Evolutionary conservation across 2,888 invertebrate species (phyloP).

Genomic region (Drosophila testacea): DNA sequence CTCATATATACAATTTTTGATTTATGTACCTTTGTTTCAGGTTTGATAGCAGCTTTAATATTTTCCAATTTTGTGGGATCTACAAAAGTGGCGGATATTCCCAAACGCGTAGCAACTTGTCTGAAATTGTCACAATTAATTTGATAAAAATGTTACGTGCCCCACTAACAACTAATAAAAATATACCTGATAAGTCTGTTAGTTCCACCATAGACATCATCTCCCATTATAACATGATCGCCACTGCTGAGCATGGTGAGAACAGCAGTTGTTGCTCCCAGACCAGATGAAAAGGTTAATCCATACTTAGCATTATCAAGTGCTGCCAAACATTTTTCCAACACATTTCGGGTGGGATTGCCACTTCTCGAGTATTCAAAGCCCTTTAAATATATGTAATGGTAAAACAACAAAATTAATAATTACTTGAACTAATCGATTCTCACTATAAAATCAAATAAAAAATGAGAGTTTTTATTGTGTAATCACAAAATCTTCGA

Average conservation of each 20-base stretch:
- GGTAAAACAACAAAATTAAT: no score
- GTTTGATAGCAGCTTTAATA: constrained; percentile 89
- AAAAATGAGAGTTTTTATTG: neutral
- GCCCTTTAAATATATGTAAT: constrained; percentile 86
- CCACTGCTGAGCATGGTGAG: constrained; percentile 91
- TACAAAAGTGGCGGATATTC: constrained; percentile 91
- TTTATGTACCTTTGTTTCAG: constrained; percentile 92
- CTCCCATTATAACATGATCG: constrained; percentile 95
- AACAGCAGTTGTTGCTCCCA: constrained; percentile 93
- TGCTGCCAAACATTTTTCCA: constrained; percentile 95
- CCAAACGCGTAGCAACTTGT: constrained; percentile 88
- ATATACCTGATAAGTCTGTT: constrained; percentile 90
- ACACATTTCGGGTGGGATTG: constrained; percentile 95
- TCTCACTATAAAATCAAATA: no score
- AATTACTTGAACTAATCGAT: no score
- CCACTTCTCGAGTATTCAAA: constrained; percentile 97
- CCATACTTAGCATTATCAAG: constrained; percentile 95
- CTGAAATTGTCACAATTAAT: constrained; percentile 85
- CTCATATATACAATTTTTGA: neutral
- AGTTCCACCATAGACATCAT: constrained; percentile 98
- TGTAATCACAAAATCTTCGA: neutral
- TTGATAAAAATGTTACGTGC: neutral
- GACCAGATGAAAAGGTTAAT: constrained; percentile 94
- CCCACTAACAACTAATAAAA: neutral
- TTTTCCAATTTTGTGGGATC: constrained; percentile 90